Evolutionary conservation across 2,113 vertebrate genomes (phyloP).

Genomic region (Sceloporus undulatus): DNA sequence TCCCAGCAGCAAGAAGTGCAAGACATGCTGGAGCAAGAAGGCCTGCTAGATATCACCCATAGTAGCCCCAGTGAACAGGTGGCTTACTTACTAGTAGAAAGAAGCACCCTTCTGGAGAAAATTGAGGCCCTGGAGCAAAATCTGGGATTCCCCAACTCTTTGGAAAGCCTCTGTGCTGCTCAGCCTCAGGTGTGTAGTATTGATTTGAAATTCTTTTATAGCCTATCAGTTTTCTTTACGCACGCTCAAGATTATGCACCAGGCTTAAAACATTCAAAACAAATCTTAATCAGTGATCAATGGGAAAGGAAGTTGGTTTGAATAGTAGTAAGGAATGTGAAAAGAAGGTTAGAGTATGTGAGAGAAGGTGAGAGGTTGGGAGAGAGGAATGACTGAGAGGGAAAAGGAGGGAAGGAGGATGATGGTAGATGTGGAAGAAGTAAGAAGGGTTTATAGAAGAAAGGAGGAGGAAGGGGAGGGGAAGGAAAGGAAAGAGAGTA

Average conservation of each 20-base stretch:
- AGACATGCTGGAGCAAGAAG: constrained; percentile 89
- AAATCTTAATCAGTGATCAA: too few relatives aligned
- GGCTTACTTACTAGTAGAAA: constrained; percentile 86
- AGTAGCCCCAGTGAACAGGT: constrained; percentile 87
- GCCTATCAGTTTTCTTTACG: too few relatives aligned
- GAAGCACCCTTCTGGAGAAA: constrained; percentile 81
- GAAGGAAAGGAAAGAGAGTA: too few relatives aligned
- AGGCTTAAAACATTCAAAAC: too few relatives aligned
- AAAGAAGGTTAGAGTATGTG: too few relatives aligned
- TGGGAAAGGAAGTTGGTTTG: too few relatives aligned
- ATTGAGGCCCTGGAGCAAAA: constrained; percentile 80
- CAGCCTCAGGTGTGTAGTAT: constrained; percentile 80
- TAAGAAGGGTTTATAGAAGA: too few relatives aligned
- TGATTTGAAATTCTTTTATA: neutral
- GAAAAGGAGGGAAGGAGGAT: neutral
- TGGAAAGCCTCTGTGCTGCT: constrained; percentile 65
- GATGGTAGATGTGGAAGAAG: too few relatives aligned
- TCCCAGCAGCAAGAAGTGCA: constrained; percentile 85
- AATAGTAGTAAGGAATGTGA: too few relatives aligned
- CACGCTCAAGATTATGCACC: too few relatives aligned
- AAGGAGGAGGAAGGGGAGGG: too few relatives aligned
- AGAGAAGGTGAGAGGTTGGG: neutral
- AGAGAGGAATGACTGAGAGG: neutral
- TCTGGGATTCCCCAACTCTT: constrained; percentile 69
- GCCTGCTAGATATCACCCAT: constrained; percentile 82